Evolutionary conservation across 1,140 invertebrate species (phyloP), one percentile per base, ranked within the genome.

Genomic region (Ruditapes philippinarum): DNA sequence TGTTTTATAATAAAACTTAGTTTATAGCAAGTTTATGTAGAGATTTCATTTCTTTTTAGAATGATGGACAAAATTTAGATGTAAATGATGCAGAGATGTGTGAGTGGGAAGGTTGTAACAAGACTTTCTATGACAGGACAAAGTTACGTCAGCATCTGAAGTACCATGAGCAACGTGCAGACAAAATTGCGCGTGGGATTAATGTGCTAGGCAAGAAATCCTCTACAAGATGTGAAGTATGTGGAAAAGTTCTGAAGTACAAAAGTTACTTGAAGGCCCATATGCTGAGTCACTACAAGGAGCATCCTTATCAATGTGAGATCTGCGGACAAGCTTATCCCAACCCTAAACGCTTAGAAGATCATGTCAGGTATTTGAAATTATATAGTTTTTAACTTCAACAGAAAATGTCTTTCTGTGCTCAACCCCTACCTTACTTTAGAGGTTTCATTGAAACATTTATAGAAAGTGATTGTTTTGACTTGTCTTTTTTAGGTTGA

Each of bases 251-350:
- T n/a, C 25, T 89, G 33, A 89, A 89, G 79, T 89, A 89, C 33
- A 81, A 82, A 45, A 89, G 80, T 62, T 89, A 89, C 38, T 42
- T 89, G 65, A 89, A 89, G 31, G 79, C 80, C 17, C 87, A 89
- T 49, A 89, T 89, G 87, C 93, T 96, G 45, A 97, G 97, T 0
- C 97, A 97, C 83, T 96, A 96, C 3, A 96, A 96, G 87, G 97
- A 96, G 28, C 96, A 96, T 81, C 97, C 97, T 11, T 97, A 97
- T 94, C 96, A 96, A 70, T 97, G 97, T 94, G 95, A 96, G 57
- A 95, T 97, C 17, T 97, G 97, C 95, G 97, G 97, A 11, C 93
- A 95, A 70, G 91, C 92, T 45, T 96, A 81, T 78, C 70, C 80
- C 0, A 73, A 51, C 19, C 36, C 33, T 28, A 82, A 83, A 73